Evolutionary conservation across 2,888 invertebrate genomes (phyloP), one percentile per base, ranked within the genome.

Genomic region (Anarsia innoxiella): DNA sequence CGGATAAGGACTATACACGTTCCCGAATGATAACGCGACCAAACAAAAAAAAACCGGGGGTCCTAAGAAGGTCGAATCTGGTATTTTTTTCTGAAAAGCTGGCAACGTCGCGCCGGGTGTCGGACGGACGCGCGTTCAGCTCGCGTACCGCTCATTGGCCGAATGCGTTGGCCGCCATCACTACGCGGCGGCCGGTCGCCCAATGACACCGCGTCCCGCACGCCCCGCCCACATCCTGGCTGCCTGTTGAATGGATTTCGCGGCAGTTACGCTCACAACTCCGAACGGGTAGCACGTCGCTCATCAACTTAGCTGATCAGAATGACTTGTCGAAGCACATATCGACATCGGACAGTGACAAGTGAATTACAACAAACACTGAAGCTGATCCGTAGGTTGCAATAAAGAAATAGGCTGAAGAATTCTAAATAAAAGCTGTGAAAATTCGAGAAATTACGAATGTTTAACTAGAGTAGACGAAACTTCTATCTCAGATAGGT

Each of bases 1-100:
- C 71, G 78, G 75, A 77, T 76, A 76, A 77, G 78, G 75, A 76
- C 76, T 73, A 57, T 68, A 70, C 58, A 63, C 72, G 73, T 74
- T 77, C 78, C 77, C 69, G 70, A 77, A 76, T 80, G 83, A 84
- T 83, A 84, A 84, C 83, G 73, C 77, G 73, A 73, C 71, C 70
- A 77, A 80, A 82, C 75, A 78, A 83, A 82, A 75, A 76, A 80
- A 83, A 80, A 71, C 66, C 73, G 67, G 71, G 83, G 80, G 78
- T 79, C 82, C 83, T 71, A 82, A 82, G 82, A 83, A 82, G 83
- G 82, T 83, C 82, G 83, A 83, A 82, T 82, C 78, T 78, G 78
- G 77, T 82, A 69, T 75, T 80, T 82, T 78, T 83, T 80, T 77
- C 66, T 67, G 66, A 65, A 71, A 71, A 82, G 76, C 78, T 82